Conservation (phyloP, 2,113 vertebrate genomes). For the Nycticebus coucang region DNA sequence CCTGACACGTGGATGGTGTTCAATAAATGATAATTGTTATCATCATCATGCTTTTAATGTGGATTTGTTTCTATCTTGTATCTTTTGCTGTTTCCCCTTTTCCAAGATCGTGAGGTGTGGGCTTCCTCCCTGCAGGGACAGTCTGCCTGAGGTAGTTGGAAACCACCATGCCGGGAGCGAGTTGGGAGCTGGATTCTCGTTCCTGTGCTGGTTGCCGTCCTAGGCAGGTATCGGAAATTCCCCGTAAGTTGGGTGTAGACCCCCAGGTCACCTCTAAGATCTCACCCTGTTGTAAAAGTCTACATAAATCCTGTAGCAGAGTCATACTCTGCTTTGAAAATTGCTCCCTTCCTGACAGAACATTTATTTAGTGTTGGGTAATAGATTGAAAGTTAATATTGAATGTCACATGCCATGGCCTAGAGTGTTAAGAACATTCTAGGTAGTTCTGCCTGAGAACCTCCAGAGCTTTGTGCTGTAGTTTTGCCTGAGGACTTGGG, state of each 20-base stretch:
- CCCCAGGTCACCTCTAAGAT: rapidly evolving
- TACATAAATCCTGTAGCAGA: background rate
- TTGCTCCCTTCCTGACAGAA: background rate
- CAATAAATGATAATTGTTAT: rapidly evolving
- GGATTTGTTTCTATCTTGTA: background rate
- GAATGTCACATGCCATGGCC: no score
- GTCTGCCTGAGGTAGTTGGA: background rate
- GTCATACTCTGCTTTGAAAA: background rate
- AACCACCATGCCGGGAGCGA: rapidly evolving
- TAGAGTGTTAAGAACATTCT: background rate
- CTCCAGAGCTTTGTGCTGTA: no score
- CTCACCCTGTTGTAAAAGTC: background rate
- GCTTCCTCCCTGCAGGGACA: no score
- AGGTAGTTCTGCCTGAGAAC: background rate
- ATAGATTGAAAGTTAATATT: background rate
- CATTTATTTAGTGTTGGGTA: background rate
- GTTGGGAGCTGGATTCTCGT: no score
- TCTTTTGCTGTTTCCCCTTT: background rate
- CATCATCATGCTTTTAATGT: background rate
- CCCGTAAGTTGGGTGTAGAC: rapidly evolving
- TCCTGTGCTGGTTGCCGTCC: background rate
- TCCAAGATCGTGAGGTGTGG: rapidly evolving
- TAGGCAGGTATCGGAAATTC: background rate
- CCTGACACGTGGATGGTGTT: background rate
- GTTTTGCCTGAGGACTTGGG: background rate